Evolutionary conservation across 2,888 invertebrate species (phyloP).

Genomic region (Polietes domitor): DNA sequence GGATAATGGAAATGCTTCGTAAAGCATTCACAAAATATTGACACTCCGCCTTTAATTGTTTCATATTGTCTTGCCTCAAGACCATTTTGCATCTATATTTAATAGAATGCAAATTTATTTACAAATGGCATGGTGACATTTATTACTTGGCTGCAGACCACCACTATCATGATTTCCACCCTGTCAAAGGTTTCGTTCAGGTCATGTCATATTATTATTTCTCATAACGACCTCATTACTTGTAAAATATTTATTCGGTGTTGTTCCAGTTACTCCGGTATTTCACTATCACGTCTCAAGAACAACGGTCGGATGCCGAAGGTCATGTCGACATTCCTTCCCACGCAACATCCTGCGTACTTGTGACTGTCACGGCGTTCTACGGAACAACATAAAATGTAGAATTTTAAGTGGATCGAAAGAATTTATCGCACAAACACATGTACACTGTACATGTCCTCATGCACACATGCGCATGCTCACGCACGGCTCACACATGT

Average conservation of each 20-base stretch:
- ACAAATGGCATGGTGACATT: no score
- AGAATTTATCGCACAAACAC: neutral
- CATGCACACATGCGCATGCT: neutral
- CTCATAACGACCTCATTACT: no score
- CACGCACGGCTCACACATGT: neutral
- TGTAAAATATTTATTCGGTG: neutral
- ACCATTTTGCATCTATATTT: no score
- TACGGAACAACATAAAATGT: neutral
- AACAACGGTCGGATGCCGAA: neutral
- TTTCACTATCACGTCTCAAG: neutral
- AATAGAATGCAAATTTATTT: no score
- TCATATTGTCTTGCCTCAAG: no score
- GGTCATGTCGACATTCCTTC: neutral
- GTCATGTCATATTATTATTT: no score
- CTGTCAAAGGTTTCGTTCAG: no score
- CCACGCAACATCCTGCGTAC: neutral
- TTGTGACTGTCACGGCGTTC: neutral
- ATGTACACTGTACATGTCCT: neutral
- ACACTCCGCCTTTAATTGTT: no score
- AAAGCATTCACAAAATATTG: no score
- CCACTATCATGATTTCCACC: no score
- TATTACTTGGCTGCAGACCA: no score
- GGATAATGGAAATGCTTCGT: no score
- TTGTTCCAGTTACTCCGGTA: neutral
- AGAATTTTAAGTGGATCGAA: neutral